Percentiles rank a stretch among this genome's conserved stretches.
Evolutionary conservation across 2,888 invertebrate species (phyloP).

Genomic region (Oasisia sp.): DNA sequence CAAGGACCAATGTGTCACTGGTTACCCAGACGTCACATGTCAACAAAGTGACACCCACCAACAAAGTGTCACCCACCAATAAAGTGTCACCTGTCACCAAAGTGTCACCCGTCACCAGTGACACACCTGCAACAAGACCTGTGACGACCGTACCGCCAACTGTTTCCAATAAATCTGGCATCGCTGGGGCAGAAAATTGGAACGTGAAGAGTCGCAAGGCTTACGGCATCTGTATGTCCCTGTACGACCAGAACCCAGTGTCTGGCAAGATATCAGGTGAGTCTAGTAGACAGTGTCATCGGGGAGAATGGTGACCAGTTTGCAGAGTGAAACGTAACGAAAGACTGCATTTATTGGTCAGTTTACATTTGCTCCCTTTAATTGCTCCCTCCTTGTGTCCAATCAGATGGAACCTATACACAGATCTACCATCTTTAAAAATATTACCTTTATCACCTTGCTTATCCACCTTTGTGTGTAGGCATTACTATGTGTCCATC

Average conservation of each 20-base stretch:
- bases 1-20: background rate
- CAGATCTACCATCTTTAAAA: too few relatives aligned
- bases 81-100: background rate
- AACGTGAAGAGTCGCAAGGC: conserved; percentile 68
- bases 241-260: conserved; percentile 85
- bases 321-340: background rate
- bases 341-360: background rate
- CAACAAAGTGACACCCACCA: too few relatives aligned
- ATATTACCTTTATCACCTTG: too few relatives aligned
- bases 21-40: background rate
- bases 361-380: background rate
- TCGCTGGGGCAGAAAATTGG: conserved; percentile 72
- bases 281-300: conserved; percentile 2
- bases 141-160: conserved; percentile 5
- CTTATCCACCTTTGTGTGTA: too few relatives aligned
- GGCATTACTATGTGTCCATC: too few relatives aligned
- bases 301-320: background rate
- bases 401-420: too few relatives aligned
- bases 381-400: background rate
- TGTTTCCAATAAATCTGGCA: conserved; percentile 41
- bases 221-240: conserved; percentile 79
- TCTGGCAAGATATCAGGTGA: conserved; percentile 76
- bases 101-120: background rate
- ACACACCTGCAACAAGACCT: background rate
- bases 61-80: too few relatives aligned